phyloP scores from a whole-genome alignment of 2,113 vertebrate species.

The Panthera leo region DNA sequence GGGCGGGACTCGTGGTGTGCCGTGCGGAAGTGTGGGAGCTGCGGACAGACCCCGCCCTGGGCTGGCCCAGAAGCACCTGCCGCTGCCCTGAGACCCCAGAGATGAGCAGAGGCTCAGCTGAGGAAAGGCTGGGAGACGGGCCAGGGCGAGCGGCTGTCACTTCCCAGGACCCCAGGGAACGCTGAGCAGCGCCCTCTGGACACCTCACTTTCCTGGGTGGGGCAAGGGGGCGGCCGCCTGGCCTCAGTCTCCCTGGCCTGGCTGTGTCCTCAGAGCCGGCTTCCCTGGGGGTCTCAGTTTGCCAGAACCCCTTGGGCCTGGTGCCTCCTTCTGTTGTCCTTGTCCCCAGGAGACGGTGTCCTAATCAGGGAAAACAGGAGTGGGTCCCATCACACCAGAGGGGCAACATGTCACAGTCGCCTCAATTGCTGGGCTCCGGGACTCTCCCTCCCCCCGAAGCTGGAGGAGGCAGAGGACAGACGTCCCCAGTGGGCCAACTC shows the following conservation, averaged over 20 bases:
- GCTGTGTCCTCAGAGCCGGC: neutral
- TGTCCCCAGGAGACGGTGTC: neutral
- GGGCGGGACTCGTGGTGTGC: rapidly evolving
- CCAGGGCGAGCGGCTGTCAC: rapidly evolving
- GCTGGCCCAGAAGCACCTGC: too few species aligned
- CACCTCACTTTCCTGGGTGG: rapidly evolving
- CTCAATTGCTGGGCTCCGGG: neutral
- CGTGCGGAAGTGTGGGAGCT: neutral
- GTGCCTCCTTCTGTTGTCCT: neutral
- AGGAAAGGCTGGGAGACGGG: too few species aligned
- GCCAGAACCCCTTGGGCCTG: neutral
- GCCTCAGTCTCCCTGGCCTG: neutral
- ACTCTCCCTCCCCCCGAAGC: too few species aligned
- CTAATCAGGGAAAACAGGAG: neutral
- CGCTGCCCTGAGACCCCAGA: neutral
- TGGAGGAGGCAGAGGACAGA: neutral
- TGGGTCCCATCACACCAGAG: rapidly evolving
- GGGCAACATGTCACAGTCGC: neutral
- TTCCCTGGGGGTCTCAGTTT: neutral
- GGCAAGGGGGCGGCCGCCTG: rapidly evolving
- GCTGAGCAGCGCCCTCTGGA: neutral
- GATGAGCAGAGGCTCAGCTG: neutral
- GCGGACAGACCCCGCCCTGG: neutral
- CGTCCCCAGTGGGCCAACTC: too few species aligned
- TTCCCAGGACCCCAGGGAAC: neutral